A percentile compares a stretch with the other conserved stretches of the same genome.
These are phyloP conservation scores for Laticauda colubrina DNA, from an alignment of 2,113 vertebrate species.

Conservation along the genomic window DNA sequence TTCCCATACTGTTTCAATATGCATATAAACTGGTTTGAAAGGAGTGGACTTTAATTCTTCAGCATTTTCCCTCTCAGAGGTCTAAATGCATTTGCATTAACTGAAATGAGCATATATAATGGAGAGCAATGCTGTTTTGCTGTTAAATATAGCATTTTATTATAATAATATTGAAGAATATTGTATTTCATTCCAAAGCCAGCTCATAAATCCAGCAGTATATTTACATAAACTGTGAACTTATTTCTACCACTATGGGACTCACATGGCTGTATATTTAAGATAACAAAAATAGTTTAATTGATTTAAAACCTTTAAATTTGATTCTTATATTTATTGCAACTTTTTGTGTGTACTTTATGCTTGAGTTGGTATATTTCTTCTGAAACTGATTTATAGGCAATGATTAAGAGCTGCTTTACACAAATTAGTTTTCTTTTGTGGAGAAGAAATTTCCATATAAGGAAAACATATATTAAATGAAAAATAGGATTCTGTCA, in stretches of 20 bases:
- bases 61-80: neutral
- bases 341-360: neutral
- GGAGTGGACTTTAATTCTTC: neutral
- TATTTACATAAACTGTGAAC: neutral
- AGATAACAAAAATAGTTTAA: neutral
- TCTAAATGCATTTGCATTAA: slow-evolving; percentile 1
- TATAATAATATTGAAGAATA: neutral
- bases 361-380: neutral
- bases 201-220: fast-evolving
- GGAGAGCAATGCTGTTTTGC: neutral
- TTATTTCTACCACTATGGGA: neutral
- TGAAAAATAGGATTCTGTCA: neutral
- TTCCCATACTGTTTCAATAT: neutral
- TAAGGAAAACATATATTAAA: neutral
- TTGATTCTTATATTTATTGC: neutral
- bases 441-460: neutral
- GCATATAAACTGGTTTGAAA: neutral
- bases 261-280: neutral
- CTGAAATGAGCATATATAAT: neutral
- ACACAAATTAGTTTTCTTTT: neutral
- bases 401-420: neutral
- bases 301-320: neutral
- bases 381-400: neutral
- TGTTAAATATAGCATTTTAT: neutral
- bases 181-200: neutral